Percentiles rank a stretch among this genome's conserved stretches.
Evolutionary conservation across 2,888 invertebrate genomes (phyloP).

Genomic region (Antheraea assamensis): DNA sequence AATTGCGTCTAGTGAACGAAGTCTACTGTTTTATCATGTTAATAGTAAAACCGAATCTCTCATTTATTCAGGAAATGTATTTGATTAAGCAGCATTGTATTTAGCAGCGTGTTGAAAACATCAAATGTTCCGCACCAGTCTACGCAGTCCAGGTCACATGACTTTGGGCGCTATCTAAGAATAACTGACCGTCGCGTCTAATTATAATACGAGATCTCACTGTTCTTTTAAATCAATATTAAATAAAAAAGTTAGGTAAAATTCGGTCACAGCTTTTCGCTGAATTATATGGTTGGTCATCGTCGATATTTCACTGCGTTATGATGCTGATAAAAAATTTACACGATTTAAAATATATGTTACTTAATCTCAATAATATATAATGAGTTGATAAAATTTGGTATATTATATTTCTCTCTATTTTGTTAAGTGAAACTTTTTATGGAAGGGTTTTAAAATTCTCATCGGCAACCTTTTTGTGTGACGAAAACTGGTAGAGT

Average conservation of each 20-base stretch:
- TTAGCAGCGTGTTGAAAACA: not conserved
- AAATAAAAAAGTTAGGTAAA: not conserved
- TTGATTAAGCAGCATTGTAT: not conserved
- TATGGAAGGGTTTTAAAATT: no score
- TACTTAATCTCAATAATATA: no score
- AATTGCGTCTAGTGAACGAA: constrained; percentile 25
- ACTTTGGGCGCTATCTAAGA: constrained; percentile 68
- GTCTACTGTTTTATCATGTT: constrained; percentile 19
- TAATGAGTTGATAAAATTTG: no score
- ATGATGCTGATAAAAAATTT: not conserved
- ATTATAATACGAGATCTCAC: constrained; percentile 52
- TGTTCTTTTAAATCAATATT: constrained; percentile 19
- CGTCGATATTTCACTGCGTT: not conserved
- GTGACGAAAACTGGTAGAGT: no score
- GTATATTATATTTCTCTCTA: no score
- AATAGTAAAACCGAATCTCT: constrained; percentile 18
- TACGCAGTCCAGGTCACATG: constrained; percentile 59
- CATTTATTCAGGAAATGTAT: constrained; percentile 16
- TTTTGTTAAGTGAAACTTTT: no score
- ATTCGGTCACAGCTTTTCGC: not conserved
- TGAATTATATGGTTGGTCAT: not conserved
- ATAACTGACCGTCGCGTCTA: constrained; percentile 74
- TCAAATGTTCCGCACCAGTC: constrained; percentile 8
- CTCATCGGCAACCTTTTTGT: no score
- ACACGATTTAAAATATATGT: no score